phyloP scores from a whole-genome alignment of 2,888 invertebrate species.

The Philereme transversata region DNA sequence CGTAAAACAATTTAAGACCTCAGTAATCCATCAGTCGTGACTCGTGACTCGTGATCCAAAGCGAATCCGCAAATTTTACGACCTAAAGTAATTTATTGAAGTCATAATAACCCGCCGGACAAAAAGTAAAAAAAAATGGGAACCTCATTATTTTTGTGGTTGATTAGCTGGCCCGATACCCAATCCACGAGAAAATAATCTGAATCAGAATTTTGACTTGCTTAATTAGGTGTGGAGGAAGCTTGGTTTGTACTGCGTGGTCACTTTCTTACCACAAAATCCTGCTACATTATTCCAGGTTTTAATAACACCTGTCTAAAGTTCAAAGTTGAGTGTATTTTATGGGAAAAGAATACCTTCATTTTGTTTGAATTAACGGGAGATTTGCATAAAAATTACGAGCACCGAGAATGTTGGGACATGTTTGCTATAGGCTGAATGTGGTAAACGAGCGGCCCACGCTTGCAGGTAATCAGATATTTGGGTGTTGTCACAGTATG shows the following conservation, averaged over 20 bases:
- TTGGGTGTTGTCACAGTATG: slow-evolving; percentile 40
- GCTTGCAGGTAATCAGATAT: slow-evolving; percentile 57
- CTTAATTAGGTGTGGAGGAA: slow-evolving; percentile 51
- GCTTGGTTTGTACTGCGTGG: slow-evolving; percentile 23
- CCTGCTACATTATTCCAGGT: slow-evolving; percentile 3
- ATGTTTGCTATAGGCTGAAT: slow-evolving; percentile 43
- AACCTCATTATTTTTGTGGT: slow-evolving; percentile 40
- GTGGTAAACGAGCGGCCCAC: slow-evolving; percentile 48
- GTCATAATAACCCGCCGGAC: slow-evolving; percentile 27
- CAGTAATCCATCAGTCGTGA: slow-evolving; percentile 2
- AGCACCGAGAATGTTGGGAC: slow-evolving; percentile 52
- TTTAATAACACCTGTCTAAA: not conserved
- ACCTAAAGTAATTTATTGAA: slow-evolving; percentile 34
- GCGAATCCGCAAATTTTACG: slow-evolving; percentile 35
- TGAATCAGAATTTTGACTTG: slow-evolving; percentile 45
- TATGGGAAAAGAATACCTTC: slow-evolving; percentile 13
- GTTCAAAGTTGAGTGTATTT: slow-evolving; percentile 12
- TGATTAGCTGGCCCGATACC: slow-evolving; percentile 38
- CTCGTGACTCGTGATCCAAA: slow-evolving; percentile 19
- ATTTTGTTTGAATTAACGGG: slow-evolving; percentile 29
- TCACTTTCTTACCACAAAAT: slow-evolving; percentile 10
- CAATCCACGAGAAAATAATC: slow-evolving; percentile 44
- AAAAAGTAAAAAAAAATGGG: slow-evolving; percentile 32
- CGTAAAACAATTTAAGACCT: not conserved
- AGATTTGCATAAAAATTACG: slow-evolving; percentile 62